Evolutionary conservation across 1,140 invertebrate species (phyloP), one percentile per base, ranked within the genome.

Genomic region (Venturia canescens): DNA sequence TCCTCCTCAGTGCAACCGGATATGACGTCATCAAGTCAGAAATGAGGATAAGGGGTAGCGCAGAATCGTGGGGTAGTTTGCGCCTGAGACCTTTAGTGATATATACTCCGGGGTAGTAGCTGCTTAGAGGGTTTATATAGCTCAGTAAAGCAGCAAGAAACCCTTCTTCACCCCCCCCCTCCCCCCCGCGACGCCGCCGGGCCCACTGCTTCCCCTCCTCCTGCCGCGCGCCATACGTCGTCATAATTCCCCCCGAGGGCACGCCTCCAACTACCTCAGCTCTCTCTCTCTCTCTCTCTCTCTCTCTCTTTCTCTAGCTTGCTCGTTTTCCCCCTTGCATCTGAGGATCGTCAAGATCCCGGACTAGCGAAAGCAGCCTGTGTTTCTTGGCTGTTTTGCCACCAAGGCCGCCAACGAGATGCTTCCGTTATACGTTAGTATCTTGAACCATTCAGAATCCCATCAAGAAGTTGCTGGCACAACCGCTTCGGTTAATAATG

Each of bases 401-500:
- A 63, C 69, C 72, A 38, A 23, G 69, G 31, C 38, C 79, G 60
- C 44, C 79, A 27, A 72, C 69, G 9, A 27, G 48, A 29, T 70
- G 67, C 70, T 63, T 31, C 57, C 48, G 53, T 23, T 63, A 50
- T 78, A 26, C 60, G 34, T 63, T 75, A 74, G 23, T 74, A 76
- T 38, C 50, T 26, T 48, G 23, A 80, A 29, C 63, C 76, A 80
- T 74, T 57, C 60, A 34, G 84, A 87, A 88, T 88, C 84, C 83
- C 80, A 83, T 87, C 83, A 82, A 80, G 80, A 87, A 87, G 83
- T 85, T 87, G 75, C 80, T 79, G 79, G 80, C 74, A 76, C 83
- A 82, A 83, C 82, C 78, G 80, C 83, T 84, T 85, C 70, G 80
- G 83, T 87, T 88, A 86, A 88, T 88, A 88, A 86, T 86, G 78